These are phyloP conservation scores for Erinaceus europaeus DNA, from an alignment of 2,113 vertebrate genomes.

Conservation along the genomic window DNA sequence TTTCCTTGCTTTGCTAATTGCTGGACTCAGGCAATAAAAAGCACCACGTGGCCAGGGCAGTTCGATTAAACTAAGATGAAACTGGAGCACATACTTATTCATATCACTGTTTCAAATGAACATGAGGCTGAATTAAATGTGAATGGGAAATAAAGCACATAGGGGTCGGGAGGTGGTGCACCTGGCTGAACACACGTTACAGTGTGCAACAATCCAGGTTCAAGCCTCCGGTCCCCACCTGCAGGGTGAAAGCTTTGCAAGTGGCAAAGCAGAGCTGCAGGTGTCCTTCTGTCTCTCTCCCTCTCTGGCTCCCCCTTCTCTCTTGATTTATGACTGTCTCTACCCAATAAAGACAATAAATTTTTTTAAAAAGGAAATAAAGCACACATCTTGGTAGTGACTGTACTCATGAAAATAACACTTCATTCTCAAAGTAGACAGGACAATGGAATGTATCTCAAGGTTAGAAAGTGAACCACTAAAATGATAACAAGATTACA, in stretches of 20 bases:
- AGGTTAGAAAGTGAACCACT: neutral
- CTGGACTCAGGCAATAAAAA: neutral
- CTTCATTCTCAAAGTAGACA: slow-evolving; percentile 25
- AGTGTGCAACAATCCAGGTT: no score
- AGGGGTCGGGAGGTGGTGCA: no score
- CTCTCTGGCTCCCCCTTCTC: no score
- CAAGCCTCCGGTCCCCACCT: no score
- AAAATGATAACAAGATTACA: neutral
- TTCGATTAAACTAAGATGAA: neutral
- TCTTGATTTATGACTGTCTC: no score
- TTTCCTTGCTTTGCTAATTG: slow-evolving; percentile 36
- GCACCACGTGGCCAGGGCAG: neutral
- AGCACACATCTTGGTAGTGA: neutral
- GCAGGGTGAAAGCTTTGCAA: no score
- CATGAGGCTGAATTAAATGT: neutral
- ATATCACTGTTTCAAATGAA: neutral
- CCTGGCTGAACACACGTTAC: no score
- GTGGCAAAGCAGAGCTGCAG: no score
- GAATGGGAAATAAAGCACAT: neutral
- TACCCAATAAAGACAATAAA: no score
- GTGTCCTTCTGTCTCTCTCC: no score
- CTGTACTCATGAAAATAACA: slow-evolving; percentile 11
- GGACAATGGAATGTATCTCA: neutral
- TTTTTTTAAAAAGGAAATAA: no score
- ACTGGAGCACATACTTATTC: neutral